Percentiles rank a stretch among this genome's conserved stretches.
phyloP scores from a whole-genome alignment of 2,888 invertebrate genomes.

The Lottia gigantea region DNA sequence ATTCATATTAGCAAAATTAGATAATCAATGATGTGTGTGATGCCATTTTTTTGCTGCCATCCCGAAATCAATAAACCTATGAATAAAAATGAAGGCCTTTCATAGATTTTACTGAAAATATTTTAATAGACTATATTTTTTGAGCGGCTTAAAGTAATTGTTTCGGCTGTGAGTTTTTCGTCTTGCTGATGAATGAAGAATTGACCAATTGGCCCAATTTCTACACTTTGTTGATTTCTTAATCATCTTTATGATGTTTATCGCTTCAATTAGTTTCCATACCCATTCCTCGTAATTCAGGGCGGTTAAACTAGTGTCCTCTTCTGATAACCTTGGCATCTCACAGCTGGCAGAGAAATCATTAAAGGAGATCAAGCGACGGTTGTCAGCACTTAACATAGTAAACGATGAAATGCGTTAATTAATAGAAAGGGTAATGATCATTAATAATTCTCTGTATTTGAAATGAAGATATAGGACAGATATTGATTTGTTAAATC shows the following conservation, averaged over 20 bases:
- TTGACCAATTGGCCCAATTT: constrained; percentile 4
- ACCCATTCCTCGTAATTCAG: background rate
- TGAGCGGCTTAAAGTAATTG: too few species aligned
- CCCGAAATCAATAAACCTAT: too few species aligned
- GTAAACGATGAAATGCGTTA: background rate
- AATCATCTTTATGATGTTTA: background rate
- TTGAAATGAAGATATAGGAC: too few species aligned
- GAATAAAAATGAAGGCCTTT: too few species aligned
- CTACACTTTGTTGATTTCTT: background rate
- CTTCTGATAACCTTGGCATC: background rate
- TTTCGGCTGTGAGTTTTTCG: too few species aligned
- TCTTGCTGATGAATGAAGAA: background rate
- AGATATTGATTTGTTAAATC: too few species aligned
- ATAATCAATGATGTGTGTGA: too few species aligned
- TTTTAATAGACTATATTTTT: too few species aligned
- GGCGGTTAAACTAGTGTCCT: background rate
- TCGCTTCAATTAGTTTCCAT: constrained; percentile 5
- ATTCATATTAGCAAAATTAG: too few species aligned
- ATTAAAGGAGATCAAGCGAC: background rate
- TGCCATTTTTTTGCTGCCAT: too few species aligned
- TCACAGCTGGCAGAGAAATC: background rate
- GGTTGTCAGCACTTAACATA: constrained; percentile 7
- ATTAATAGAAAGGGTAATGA: constrained; percentile 1
- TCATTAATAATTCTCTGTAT: background rate
- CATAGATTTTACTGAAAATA: too few species aligned